Conservation (phyloP, 92 coral and sea anemone genomes). For the Isaurus tuberculatus region DNA sequence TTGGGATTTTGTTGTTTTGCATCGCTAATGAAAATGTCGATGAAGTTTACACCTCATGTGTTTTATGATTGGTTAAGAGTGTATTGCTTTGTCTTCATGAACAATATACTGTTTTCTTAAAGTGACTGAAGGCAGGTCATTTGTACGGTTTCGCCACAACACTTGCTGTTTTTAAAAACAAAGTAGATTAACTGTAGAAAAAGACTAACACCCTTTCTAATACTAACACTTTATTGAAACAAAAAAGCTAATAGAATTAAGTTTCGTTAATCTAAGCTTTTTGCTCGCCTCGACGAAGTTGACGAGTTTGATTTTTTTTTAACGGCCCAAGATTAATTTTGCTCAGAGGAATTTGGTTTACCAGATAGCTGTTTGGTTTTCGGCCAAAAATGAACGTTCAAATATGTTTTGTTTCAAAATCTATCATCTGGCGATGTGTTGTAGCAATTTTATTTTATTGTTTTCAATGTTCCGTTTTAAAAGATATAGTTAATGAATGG, state of each 20-base stretch:
- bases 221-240: background rate
- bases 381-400: no score
- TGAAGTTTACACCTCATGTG: constrained; percentile 9
- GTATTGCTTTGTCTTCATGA: background rate
- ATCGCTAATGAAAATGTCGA: background rate
- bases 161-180: background rate
- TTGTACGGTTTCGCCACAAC: constrained; percentile 18
- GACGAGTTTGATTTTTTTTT: no score
- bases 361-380: no score
- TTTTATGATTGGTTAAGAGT: background rate
- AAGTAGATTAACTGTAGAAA: background rate
- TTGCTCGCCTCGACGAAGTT: no score
- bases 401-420: no score
- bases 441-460: no score
- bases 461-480: no score
- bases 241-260: background rate
- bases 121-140: constrained; percentile 20
- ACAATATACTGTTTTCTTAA: constrained; percentile 6
- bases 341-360: no score
- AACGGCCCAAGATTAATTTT: no score
- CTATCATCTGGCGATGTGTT: no score
- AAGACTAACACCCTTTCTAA: background rate
- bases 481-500: no score
- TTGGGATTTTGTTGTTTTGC: constrained; percentile 21
- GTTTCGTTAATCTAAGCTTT: no score